phyloP scores from a whole-genome alignment of 2,888 invertebrate species.

The Patella ulyssiponensis region DNA sequence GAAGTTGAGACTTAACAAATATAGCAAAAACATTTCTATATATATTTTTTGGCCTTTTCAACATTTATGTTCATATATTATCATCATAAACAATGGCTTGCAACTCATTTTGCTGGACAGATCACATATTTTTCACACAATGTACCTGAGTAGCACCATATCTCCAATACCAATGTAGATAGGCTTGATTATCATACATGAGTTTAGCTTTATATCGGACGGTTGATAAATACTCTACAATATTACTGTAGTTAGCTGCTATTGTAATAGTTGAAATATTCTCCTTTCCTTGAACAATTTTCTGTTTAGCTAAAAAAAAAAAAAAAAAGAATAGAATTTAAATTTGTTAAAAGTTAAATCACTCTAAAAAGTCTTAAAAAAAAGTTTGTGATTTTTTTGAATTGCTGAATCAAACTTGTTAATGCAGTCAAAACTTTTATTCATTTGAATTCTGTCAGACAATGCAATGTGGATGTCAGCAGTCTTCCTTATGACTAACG shows the following conservation, averaged over 20 bases:
- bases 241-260: constrained; percentile 60
- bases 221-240: constrained; percentile 54
- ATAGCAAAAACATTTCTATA: not conserved
- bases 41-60: not conserved
- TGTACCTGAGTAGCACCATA: constrained; percentile 55
- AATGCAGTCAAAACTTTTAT: too few species aligned
- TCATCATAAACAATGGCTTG: not conserved
- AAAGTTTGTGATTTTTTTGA: too few species aligned
- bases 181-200: constrained; percentile 64
- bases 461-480: too few species aligned
- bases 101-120: not conserved
- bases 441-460: too few species aligned
- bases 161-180: constrained; percentile 69
- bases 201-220: constrained; percentile 54
- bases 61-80: not conserved
- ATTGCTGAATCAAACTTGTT: too few species aligned
- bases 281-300: constrained; percentile 46
- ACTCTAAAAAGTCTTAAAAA: too few species aligned
- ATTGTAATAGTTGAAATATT: constrained; percentile 55
- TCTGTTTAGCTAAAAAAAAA: constrained; percentile 43
- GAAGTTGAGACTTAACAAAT: not conserved
- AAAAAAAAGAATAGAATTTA: not conserved
- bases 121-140: not conserved
- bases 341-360: not conserved
- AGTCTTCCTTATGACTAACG: too few species aligned